Evolutionary conservation across 64 coral and sea anemone genomes (phyloP).

Genomic region (Montipora capricornis): DNA sequence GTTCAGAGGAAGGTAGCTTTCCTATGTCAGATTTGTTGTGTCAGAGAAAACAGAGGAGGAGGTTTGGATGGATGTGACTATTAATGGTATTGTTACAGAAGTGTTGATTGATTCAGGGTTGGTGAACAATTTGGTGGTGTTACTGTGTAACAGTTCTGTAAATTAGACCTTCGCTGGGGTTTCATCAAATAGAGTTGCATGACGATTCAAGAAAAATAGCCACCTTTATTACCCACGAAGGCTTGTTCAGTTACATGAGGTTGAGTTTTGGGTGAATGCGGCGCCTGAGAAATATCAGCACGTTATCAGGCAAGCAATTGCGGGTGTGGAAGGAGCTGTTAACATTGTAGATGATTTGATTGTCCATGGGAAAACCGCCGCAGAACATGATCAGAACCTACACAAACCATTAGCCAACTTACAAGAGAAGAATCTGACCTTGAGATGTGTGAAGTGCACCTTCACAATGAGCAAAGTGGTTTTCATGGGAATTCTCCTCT

Average conservation of each 20-base stretch:
- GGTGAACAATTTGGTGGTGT: too few species aligned
- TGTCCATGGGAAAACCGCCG: conserved; percentile 24
- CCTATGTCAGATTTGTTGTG: too few species aligned
- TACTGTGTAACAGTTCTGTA: background rate
- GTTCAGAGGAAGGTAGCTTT: too few species aligned
- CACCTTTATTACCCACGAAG: background rate
- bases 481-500: conserved; percentile 39
- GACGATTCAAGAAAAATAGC: background rate
- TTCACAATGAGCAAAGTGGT: conserved; percentile 40
- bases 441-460: conserved; percentile 32
- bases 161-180: background rate
- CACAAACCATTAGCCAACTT: background rate
- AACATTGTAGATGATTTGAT: conserved; percentile 7
- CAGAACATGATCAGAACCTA: conserved; percentile 40
- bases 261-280: background rate
- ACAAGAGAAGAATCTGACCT: conserved; percentile 34
- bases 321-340: background rate
- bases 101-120: too few species aligned
- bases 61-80: too few species aligned
- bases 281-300: conserved; percentile 8
- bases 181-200: background rate
- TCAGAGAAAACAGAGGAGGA: too few species aligned
- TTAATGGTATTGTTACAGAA: too few species aligned
- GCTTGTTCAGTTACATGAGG: background rate
- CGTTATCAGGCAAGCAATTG: conserved; percentile 13